These are phyloP conservation scores for Taeniopygia guttata DNA, from an alignment of 2,797 vertebrate genomes.

Conservation along the genomic window DNA sequence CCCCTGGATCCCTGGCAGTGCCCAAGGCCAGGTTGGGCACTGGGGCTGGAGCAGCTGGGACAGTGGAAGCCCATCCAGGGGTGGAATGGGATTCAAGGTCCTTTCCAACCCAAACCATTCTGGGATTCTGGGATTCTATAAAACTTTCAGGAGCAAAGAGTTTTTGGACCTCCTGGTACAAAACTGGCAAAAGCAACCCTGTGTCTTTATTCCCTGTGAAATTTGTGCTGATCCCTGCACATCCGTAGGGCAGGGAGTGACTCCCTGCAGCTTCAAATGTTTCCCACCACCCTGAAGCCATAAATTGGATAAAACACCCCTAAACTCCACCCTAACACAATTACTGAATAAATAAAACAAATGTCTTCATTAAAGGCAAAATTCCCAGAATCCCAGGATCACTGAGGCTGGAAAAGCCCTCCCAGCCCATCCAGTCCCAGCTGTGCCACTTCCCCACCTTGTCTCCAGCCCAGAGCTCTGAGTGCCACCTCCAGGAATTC, in stretches of 20 bases:
- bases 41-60: neutral
- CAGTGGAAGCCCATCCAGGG: neutral
- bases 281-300: neutral
- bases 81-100: neutral
- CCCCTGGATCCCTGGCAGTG: neutral
- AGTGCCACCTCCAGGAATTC: neutral
- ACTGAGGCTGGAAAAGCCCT: neutral
- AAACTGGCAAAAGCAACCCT: neutral
- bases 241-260: neutral
- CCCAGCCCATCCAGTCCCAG: fast-evolving
- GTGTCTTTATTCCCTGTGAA: neutral
- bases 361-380: neutral
- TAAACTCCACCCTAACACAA: neutral
- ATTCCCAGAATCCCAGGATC: neutral
- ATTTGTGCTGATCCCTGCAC: neutral
- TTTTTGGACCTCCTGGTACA: neutral
- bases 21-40: neutral
- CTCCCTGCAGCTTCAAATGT: fast-evolving
- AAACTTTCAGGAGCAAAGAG: neutral
- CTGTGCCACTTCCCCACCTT: neutral
- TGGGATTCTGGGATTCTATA: neutral
- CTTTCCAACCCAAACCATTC: fast-evolving
- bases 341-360: neutral
- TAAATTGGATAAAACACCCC: neutral
- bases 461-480: neutral